Percentiles rank a stretch among this genome's conserved stretches.
Evolutionary conservation across 2,797 vertebrate species (phyloP).

Genomic region (Myiothlypis coronata): DNA sequence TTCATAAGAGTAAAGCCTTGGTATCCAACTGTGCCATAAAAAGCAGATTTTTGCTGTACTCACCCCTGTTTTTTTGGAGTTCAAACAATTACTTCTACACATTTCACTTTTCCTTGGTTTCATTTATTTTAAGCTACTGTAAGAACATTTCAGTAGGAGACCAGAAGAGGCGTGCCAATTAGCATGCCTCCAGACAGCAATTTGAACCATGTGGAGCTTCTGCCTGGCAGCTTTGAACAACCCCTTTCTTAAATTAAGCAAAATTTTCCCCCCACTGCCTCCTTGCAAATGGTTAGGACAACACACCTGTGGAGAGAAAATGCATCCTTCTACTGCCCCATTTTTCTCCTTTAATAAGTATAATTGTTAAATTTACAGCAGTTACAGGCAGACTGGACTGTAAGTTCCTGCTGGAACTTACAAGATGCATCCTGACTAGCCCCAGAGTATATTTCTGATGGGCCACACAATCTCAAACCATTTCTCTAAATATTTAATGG

Average conservation of each 20-base stretch:
- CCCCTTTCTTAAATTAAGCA: not conserved
- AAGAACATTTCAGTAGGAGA: not conserved
- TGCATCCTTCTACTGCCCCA: not conserved
- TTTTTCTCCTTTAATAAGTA: not conserved
- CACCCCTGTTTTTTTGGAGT: not conserved
- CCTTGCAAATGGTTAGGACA: not conserved
- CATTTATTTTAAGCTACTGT: not conserved
- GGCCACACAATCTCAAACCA: not conserved
- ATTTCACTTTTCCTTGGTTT: not conserved
- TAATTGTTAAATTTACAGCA: not conserved
- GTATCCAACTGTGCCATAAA: not conserved
- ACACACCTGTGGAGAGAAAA: not conserved
- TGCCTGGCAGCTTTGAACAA: not conserved
- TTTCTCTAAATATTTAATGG: not conserved
- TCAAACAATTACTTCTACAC: not conserved
- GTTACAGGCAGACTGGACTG: not conserved
- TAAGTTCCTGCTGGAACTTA: not conserved
- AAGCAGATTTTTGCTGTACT: not conserved
- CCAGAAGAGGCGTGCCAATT: not conserved
- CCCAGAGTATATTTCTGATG: not conserved
- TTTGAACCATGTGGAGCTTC: not conserved
- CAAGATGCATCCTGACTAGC: not conserved
- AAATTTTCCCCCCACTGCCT: not conserved
- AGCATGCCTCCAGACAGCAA: not conserved
- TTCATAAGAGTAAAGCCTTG: not conserved